Evolutionary conservation across 2,113 vertebrate species (phyloP).

Genomic region (Osmerus mordax): DNA sequence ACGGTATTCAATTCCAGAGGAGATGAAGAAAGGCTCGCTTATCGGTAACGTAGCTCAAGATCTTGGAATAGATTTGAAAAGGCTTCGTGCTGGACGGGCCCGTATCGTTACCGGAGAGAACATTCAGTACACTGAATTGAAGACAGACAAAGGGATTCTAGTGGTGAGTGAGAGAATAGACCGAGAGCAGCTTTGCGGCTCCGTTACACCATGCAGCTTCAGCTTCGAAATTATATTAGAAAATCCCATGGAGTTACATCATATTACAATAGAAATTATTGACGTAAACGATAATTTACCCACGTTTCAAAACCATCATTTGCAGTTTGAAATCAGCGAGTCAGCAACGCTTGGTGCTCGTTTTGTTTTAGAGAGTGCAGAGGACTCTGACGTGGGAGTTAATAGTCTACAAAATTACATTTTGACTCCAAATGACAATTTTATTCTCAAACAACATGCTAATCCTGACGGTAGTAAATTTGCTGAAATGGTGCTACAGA

Average conservation of each 20-base stretch:
- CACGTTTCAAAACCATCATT: slow-evolving; percentile 53
- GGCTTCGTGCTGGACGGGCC: slow-evolving; percentile 7
- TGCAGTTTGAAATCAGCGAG: slow-evolving; percentile 69
- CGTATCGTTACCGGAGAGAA: slow-evolving; percentile 7
- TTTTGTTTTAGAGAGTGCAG: slow-evolving; percentile 59
- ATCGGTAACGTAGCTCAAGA: slow-evolving; percentile 31
- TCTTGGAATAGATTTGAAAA: slow-evolving; percentile 18
- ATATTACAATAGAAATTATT: slow-evolving; percentile 60
- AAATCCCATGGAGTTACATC: slow-evolving; percentile 71
- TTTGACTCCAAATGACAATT: slow-evolving; percentile 60
- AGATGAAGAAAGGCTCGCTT: slow-evolving; percentile 19
- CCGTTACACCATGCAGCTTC: slow-evolving; percentile 51
- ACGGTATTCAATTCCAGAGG: slow-evolving; percentile 32
- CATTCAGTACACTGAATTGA: slow-evolving; percentile 51
- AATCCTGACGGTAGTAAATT: slow-evolving; percentile 51
- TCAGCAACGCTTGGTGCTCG: slow-evolving; percentile 54
- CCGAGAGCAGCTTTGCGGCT: slow-evolving; percentile 65
- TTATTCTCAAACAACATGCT: slow-evolving; percentile 50
- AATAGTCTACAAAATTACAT: slow-evolving; percentile 64
- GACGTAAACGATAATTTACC: slow-evolving; percentile 76
- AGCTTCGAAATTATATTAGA: slow-evolving; percentile 68
- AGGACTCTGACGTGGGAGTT: slow-evolving; percentile 65
- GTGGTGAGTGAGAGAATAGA: slow-evolving; percentile 61
- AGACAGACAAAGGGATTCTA: slow-evolving; percentile 51
- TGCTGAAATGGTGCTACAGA: slow-evolving; percentile 64